Percentiles rank a stretch among this genome's conserved stretches.
These are phyloP conservation scores for Dendrocincla tyrannina DNA, from an alignment of 2,797 vertebrate genomes.

Conservation along the genomic window DNA sequence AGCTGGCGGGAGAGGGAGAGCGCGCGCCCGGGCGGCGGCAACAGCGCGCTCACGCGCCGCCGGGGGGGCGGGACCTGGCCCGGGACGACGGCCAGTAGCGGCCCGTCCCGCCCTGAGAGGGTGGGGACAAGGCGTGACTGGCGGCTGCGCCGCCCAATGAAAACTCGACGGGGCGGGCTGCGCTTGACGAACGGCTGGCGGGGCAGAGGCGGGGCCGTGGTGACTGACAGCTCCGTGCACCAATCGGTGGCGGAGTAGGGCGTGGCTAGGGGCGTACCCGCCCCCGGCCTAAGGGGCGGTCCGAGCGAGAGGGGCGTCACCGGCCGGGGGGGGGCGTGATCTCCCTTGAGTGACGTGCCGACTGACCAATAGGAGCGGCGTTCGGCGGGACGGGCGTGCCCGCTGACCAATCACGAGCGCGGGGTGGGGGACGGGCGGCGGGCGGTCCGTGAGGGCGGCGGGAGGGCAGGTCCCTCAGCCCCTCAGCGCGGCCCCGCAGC, in stretches of 20 bases:
- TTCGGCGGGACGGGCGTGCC: accelerated
- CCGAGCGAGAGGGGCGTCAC: not conserved
- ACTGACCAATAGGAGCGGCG: accelerated
- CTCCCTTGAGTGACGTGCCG: not conserved
- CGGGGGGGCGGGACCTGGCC: not conserved
- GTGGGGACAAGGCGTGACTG: accelerated
- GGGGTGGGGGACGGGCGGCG: not conserved
- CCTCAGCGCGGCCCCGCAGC: not conserved
- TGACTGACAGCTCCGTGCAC: not conserved
- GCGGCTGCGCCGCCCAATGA: accelerated
- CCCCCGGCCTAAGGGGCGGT: not conserved
- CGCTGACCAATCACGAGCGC: not conserved
- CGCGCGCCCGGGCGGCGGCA: not conserved
- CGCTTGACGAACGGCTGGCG: accelerated
- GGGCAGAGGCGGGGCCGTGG: accelerated
- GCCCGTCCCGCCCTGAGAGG: too few relatives aligned
- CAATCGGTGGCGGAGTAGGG: accelerated
- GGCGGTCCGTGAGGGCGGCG: not conserved
- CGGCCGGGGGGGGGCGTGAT: not conserved
- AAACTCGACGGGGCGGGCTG: accelerated
- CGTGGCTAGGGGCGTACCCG: accelerated
- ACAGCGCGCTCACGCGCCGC: constrained; percentile 28
- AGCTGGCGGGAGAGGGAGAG: not conserved
- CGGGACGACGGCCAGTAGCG: not conserved
- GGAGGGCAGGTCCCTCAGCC: not conserved